phyloP scores from a whole-genome alignment of 2,888 invertebrate species.

The Penaeus monodon region DNA sequence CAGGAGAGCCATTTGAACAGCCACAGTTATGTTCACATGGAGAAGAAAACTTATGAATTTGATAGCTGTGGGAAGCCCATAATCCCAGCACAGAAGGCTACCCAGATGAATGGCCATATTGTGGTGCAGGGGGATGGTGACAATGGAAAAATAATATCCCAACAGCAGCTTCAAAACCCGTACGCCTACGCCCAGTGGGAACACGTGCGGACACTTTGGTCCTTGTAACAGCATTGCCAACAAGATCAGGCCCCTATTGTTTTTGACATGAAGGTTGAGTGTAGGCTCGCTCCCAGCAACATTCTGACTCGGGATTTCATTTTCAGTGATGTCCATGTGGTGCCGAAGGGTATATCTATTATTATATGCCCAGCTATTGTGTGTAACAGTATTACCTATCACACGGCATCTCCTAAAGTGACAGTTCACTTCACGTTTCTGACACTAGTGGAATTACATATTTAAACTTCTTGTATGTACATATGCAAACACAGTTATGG shows the following conservation, averaged over 20 bases:
- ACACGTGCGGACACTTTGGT: conserved; percentile 55
- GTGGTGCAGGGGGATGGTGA: conserved; percentile 45
- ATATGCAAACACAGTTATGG: too few relatives aligned
- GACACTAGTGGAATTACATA: too few relatives aligned
- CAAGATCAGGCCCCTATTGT: conserved; percentile 5
- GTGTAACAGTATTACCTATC: too few relatives aligned
- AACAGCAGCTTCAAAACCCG: conserved; percentile 48
- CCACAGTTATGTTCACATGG: conserved; percentile 50
- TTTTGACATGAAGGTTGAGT: conserved; percentile 7
- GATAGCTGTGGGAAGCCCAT: conserved; percentile 17
- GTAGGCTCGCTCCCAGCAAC: too few relatives aligned
- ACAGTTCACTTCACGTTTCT: too few relatives aligned
- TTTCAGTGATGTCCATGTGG: too few relatives aligned
- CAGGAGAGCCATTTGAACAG: conserved; percentile 58
- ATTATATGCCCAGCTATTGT: too few relatives aligned
- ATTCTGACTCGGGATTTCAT: too few relatives aligned
- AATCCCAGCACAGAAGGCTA: background rate
- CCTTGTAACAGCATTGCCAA: conserved; percentile 37
- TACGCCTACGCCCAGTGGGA: conserved; percentile 59
- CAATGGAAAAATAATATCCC: conserved; percentile 35
- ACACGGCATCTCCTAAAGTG: too few relatives aligned
- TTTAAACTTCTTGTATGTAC: too few relatives aligned
- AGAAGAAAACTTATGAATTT: conserved; percentile 17
- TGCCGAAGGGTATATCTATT: too few relatives aligned
- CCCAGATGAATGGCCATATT: conserved; percentile 35